Evolutionary conservation across 2,113 vertebrate species (phyloP), one percentile per base, ranked within the genome.

Genomic region (Cottus gobio): DNA sequence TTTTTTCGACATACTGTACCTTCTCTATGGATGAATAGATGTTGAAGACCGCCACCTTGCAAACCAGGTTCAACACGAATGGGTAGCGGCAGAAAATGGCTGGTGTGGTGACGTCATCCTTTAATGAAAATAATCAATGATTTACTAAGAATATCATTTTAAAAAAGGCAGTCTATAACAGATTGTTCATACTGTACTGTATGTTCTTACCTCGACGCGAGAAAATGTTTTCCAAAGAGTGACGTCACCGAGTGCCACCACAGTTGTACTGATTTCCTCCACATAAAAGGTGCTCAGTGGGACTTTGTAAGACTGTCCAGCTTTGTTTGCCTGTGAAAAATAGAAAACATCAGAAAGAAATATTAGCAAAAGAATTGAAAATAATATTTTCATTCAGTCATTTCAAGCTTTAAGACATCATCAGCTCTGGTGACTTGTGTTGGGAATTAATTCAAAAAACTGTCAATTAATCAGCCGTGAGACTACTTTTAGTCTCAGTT

Each of bases 71-170:
- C 9, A 94, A 84, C 67, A 93, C 18, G 39, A 95, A 95, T 0
- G 94, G 94, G 64, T 90, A 94, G 66, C 71, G 87, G 69, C 92
- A 94, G 79, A 94, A 94, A 79, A 93, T 90, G 63, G 57, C 78
- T 1, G 92, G 89, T 9, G 73, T 80, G 2, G 52, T 0, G 0
- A 15, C 9, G 0, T 79, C 46, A 46, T 93, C 90, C 94, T 95
- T 50, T 7, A 73, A 75, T n/a, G 20, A 63, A 80, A 77, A 71
- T 0, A 24, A 57, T 22, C 0, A 10, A 61, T 36, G 3, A 13
- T 30, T 83, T 5, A 72, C 5, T 2, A 50, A 24, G 3, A 72
- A 22, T 44, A 4, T 7, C 0, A 34, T 30, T 72, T 75, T 1
- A 75, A 16, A 71, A 26, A 37, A 48, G 61, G 4, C 2, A 65